These are phyloP conservation scores for Cisticola juncidis DNA, from an alignment of 2,113 vertebrate genomes.

Conservation along the genomic window DNA sequence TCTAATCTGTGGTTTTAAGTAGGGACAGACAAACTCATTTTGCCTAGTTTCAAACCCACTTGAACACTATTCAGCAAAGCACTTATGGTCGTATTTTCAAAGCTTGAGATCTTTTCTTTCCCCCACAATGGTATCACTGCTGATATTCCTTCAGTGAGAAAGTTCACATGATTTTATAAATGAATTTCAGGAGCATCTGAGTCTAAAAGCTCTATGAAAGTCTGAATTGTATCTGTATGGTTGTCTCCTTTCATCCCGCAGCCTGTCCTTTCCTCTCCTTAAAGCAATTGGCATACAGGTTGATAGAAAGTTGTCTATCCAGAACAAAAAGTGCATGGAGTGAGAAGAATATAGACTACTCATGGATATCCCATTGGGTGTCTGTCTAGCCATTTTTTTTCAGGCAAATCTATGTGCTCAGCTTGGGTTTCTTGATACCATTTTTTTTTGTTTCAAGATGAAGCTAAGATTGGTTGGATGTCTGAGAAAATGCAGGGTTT, in stretches of 20 bases:
- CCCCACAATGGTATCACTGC: slow-evolving; percentile 57
- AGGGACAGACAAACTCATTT: slow-evolving; percentile 63
- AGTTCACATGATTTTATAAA: slow-evolving; percentile 57
- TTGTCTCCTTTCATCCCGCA: slow-evolving; percentile 37
- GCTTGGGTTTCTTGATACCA: background rate
- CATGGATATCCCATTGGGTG: background rate
- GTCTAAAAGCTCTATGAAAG: slow-evolving; percentile 36
- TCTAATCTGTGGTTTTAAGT: slow-evolving; percentile 55
- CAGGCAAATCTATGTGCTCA: background rate
- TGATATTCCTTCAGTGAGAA: slow-evolving; percentile 63
- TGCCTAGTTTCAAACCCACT: slow-evolving; percentile 57
- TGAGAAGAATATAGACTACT: background rate
- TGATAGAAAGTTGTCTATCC: background rate
- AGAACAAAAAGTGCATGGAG: background rate
- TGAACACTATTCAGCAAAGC: slow-evolving; percentile 46
- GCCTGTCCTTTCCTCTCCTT: slow-evolving; percentile 36
- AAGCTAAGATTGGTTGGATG: background rate
- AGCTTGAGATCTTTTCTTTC: slow-evolving; percentile 58
- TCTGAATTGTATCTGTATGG: slow-evolving; percentile 40
- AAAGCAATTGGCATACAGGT: background rate
- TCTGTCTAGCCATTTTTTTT: background rate
- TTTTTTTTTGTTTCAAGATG: background rate
- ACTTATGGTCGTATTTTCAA: slow-evolving; percentile 51
- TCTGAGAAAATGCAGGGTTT: background rate
- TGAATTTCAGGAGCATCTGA: slow-evolving; percentile 47